Evolutionary conservation across 2,797 vertebrate genomes (phyloP), one percentile per base, ranked within the genome.

Genomic region (Coracias cyanogaster): DNA sequence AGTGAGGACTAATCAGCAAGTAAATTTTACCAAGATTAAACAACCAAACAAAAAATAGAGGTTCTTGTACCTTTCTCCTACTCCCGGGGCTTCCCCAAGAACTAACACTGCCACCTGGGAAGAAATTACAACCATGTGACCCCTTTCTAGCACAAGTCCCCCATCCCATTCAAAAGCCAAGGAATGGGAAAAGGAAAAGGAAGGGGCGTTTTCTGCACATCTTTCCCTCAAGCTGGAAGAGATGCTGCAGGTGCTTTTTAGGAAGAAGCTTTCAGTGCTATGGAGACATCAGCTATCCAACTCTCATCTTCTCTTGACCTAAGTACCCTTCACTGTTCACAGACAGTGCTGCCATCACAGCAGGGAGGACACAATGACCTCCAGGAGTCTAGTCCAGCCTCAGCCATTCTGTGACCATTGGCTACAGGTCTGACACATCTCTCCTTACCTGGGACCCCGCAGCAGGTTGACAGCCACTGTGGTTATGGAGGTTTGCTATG

Each of bases 381-480:
- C 29, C 33, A 69, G 54, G 61, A 12, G 4, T 76, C 20, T 13
- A 22, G 49, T 82, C 41, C 20, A 90, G 17, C 22, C 55, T 71
- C 22, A 57, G 12, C 3, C 54, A 15, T 82, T 76, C 49, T 72
- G 7, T 72, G 39, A 62, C 46, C 26, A 26, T 7, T 60, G 35
- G 17, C 28, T 7, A 26, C 9, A 28, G 3, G 6, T 61, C 37
- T 76, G 54, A 89, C 86, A 5, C 15, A 4, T 55, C 54, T 52
- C 16, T 31, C 21, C 5, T 48, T 5, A 0, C 26, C 29, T 46
- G 19, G 15, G 14, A 28, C 1, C 0, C 9, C 28, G 5, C 9
- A 46, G 13, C 19, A 73, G 25, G 4, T 17, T 74, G 45, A n/a
- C 2, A 3, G 41, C 21, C 31, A n/a, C 62, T 66, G 43, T 66